Percentiles rank a stretch among this genome's conserved stretches.
Conservation (phyloP, 53 echinoderm and acorn worm genomes). For the Stichopus horrens region DNA sequence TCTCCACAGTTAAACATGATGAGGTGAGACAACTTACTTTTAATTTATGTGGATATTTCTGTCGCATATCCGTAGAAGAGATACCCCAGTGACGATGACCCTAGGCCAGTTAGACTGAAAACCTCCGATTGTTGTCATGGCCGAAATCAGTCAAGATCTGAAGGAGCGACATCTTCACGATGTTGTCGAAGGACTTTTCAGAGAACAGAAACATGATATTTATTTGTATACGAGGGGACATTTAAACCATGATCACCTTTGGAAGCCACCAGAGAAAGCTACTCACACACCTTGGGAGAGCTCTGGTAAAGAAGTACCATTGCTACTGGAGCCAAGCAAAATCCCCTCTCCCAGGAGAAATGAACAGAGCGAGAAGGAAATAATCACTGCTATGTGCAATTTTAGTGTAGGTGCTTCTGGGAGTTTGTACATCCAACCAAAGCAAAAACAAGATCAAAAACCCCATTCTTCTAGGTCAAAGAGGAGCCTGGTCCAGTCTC, state of each 20-base stretch:
- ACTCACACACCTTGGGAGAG: constrained; percentile 88
- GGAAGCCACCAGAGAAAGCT: constrained; percentile 74
- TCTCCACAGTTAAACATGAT: too few species aligned
- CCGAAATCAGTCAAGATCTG: constrained; percentile 46
- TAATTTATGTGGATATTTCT: too few species aligned
- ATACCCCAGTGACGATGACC: too few species aligned
- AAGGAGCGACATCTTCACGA: constrained; percentile 73
- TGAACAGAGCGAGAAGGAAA: constrained; percentile 50
- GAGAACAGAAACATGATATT: constrained; percentile 91
- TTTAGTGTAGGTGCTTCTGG: constrained; percentile 92
- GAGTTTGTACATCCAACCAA: constrained; percentile 58
- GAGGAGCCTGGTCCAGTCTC: neutral
- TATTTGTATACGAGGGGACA: constrained; percentile 75
- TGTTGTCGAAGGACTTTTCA: constrained; percentile 73
- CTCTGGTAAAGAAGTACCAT: constrained; percentile 70
- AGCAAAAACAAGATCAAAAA: neutral
- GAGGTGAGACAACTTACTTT: too few species aligned
- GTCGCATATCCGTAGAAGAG: too few species aligned
- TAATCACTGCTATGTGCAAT: constrained; percentile 78
- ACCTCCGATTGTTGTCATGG: constrained; percentile 19
- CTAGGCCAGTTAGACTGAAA: neutral
- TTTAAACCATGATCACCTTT: constrained; percentile 84
- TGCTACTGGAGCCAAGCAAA: constrained; percentile 70
- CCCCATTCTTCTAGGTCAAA: constrained; percentile 19
- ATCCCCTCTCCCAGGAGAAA: constrained; percentile 63